Conservation (phyloP, 2,797 vertebrate genomes). For the Bufotes viridis region DNA sequence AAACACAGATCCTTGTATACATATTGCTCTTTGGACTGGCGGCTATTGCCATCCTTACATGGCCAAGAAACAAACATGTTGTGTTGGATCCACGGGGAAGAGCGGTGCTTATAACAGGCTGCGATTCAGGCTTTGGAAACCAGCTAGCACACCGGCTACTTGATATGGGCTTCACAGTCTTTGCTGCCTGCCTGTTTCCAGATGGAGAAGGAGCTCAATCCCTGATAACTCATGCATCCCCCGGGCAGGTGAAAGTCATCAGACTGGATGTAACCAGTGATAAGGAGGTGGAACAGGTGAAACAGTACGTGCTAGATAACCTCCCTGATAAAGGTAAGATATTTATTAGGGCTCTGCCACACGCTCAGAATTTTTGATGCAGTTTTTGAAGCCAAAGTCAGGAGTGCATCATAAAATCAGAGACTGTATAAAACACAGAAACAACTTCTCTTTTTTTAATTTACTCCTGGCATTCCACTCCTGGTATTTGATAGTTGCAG, state of each 20-base stretch:
- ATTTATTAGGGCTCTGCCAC: background rate
- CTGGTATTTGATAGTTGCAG: too few relatives aligned
- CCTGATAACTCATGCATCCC: slow-evolving; percentile 53
- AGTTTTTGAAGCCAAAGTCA: too few relatives aligned
- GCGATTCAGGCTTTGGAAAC: slow-evolving; percentile 71
- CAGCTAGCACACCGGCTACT: slow-evolving; percentile 66
- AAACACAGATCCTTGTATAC: background rate
- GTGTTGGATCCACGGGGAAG: slow-evolving; percentile 60
- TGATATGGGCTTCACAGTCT: slow-evolving; percentile 67
- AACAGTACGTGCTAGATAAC: slow-evolving; percentile 65
- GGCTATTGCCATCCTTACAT: background rate
- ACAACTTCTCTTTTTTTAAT: too few relatives aligned
- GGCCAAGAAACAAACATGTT: background rate
- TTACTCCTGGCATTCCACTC: too few relatives aligned
- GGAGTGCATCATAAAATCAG: too few relatives aligned
- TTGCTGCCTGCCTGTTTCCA: slow-evolving; percentile 67
- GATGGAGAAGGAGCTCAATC: slow-evolving; percentile 65
- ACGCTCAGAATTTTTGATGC: too few relatives aligned
- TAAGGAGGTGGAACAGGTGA: slow-evolving; percentile 64
- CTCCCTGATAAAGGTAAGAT: slow-evolving; percentile 65
- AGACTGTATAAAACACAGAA: too few relatives aligned
- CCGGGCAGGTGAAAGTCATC: slow-evolving; percentile 61
- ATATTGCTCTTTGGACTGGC: background rate
- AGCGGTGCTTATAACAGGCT: slow-evolving; percentile 71
- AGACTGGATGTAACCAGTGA: slow-evolving; percentile 66